phyloP scores from a whole-genome alignment of 2,797 vertebrate species.

The Microctenopoma stevenorrisi region DNA sequence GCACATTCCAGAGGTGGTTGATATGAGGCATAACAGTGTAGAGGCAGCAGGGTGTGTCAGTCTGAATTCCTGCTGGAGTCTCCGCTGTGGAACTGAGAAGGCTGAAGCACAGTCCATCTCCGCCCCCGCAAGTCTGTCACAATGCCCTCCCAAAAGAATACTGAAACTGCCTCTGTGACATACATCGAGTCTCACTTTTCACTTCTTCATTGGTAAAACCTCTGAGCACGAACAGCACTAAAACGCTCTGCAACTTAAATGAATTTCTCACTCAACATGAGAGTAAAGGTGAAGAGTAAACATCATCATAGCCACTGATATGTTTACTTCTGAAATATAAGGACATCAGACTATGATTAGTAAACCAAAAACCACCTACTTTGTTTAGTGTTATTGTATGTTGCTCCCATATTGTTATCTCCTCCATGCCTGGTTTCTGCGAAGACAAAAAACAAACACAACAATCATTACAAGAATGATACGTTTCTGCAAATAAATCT shows the following conservation, averaged over 20 bases:
- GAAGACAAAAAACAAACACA: conserved; percentile 15
- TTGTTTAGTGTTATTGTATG: conserved; percentile 90
- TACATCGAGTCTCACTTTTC: background rate
- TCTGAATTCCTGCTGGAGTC: conserved; percentile 65
- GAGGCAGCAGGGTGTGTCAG: conserved; percentile 73
- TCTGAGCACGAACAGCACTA: background rate
- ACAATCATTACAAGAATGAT: background rate
- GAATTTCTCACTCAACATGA: background rate
- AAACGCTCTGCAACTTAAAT: background rate
- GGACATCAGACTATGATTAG: background rate
- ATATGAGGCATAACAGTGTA: conserved; percentile 45
- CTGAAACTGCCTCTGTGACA: conserved; percentile 1
- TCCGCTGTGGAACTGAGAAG: conserved; percentile 49
- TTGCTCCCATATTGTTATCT: conserved; percentile 96
- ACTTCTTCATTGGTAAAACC: conserved; percentile 1
- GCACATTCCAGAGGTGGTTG: conserved; percentile 65
- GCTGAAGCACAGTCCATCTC: conserved; percentile 19
- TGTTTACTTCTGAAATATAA: background rate
- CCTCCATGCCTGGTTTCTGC: conserved; percentile 90
- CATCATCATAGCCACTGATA: background rate
- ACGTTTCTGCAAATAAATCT: background rate
- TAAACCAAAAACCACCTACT: conserved; percentile 78
- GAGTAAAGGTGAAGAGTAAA: background rate
- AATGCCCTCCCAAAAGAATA: conserved; percentile 23
- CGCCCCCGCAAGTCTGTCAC: conserved; percentile 12